phyloP scores from a whole-genome alignment of 2,797 vertebrate genomes.

The Molossus molossus region DNA sequence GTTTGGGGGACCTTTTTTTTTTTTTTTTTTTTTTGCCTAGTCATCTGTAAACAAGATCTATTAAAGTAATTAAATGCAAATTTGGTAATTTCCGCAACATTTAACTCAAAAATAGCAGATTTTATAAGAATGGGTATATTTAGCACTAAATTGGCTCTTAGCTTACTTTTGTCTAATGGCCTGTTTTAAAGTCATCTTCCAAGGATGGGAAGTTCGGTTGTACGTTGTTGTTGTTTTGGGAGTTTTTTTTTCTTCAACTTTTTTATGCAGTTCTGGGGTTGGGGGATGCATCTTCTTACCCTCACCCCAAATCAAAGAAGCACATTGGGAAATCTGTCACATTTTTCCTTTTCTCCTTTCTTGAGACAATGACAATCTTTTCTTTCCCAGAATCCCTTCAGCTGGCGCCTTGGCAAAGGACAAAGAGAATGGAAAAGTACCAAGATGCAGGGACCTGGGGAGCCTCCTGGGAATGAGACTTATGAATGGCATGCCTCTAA shows the following conservation, averaged over 20 bases:
- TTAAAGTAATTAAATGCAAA: conserved; percentile 91
- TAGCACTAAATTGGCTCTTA: conserved; percentile 86
- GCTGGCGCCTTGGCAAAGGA: not conserved
- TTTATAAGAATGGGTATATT: conserved; percentile 87
- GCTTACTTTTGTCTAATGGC: conserved; percentile 84
- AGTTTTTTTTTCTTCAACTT: not conserved
- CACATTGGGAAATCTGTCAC: not conserved
- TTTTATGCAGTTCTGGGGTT: not conserved
- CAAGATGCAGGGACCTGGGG: not conserved
- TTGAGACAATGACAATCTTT: conserved; percentile 67
- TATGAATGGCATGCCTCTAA: not conserved
- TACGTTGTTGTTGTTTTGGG: not conserved
- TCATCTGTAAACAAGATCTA: conserved; percentile 91
- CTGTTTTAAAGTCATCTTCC: conserved; percentile 80
- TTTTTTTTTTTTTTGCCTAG: conserved; percentile 84
- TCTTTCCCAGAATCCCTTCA: conserved; percentile 67
- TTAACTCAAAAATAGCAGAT: conserved; percentile 88
- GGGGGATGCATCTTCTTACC: not conserved
- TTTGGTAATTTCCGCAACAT: conserved; percentile 88
- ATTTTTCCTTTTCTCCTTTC: conserved; percentile 61
- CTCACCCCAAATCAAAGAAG: not conserved
- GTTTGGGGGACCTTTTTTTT: conserved; percentile 80
- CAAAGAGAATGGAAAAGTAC: conserved; percentile 73
- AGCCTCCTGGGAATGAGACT: not conserved
- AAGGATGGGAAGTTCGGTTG: not conserved